Base-by-base conservation (phyloP, 2,113 vertebrate species). In the Engystomops pustulosus region DNA sequence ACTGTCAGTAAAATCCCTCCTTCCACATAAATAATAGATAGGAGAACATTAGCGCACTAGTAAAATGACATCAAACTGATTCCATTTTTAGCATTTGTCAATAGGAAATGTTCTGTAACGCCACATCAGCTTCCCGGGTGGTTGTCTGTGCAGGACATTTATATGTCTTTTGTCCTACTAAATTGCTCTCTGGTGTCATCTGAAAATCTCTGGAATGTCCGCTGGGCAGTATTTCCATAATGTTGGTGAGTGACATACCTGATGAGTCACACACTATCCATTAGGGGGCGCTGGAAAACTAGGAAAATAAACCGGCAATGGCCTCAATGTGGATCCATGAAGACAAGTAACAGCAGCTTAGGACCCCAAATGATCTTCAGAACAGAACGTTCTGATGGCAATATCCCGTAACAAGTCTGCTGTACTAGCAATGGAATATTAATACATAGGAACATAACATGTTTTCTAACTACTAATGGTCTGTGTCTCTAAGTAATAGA, bases 321-420 rank as follows among this genome's bases (percentile, higher is more conserved):
- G 38, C 17, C 55, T 67, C 15, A 30, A 65, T 79, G 17, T 47
- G 38, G 10, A 30, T 65, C 58, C 25, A 32, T 20, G 23, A 38
- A 47, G 20, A 30, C 55, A 20, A 4, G 44, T 14, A 79, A 79
- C 32, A 58, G 44, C 25, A 65, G 55, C 38, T 58, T 38, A 15
- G 38, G 25, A 32, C 77, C 38, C 38, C 3, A 47, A 76, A 53
- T 76, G 49, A n/a, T 67, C 38, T 11, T 44, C 17, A 67, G 58
- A 47, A 79, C 77, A 79, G 77, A 67, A 65, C 41, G 58, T 79
- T 79, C 77, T 79, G 53, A 32, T 45, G 58, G 25, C n/a, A 58
- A 45, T 65, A 79, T 79, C 77, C 38, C 45, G 25, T 79, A 62
- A 45, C 77, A 20, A 11, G 47, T n/a, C 30, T 53, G 10, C 6